These are phyloP conservation scores for Ectemnius continuus DNA, from an alignment of 2,888 invertebrate genomes.

Conservation along the genomic window DNA sequence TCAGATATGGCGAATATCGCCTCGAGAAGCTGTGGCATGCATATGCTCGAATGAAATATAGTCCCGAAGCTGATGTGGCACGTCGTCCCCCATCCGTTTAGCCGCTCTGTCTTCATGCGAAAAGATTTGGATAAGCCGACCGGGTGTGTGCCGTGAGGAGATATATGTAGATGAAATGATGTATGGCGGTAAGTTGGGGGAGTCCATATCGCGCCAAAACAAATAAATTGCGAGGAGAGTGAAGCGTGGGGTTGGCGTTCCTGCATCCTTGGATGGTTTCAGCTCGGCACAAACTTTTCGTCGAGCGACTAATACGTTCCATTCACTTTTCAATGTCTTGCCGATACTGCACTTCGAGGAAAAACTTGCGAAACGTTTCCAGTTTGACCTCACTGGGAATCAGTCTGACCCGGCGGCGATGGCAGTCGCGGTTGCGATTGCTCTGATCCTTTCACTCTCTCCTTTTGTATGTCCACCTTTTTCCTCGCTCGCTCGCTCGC, in stretches of 20 bases:
- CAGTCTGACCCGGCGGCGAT: neutral
- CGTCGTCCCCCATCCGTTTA: no score
- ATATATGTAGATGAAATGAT: constrained; percentile 2
- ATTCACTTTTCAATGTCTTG: neutral
- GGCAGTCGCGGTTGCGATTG: neutral
- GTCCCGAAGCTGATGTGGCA: no score
- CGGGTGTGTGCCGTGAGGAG: neutral
- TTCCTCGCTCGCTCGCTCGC: no score
- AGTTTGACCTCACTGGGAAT: neutral
- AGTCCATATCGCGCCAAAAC: constrained; percentile 2
- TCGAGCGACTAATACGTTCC: neutral
- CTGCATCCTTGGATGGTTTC: neutral
- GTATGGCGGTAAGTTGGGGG: neutral
- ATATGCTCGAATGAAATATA: no score
- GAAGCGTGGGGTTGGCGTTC: neutral
- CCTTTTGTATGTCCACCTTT: no score
- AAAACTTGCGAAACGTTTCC: constrained; percentile 21
- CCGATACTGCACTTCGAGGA: neutral
- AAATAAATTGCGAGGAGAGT: neutral
- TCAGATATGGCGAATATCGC: no score
- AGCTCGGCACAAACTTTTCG: neutral
- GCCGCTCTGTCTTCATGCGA: neutral
- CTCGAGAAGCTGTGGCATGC: no score
- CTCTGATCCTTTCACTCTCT: neutral
- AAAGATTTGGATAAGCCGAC: constrained; percentile 2